Conservation (phyloP, 2,888 invertebrate genomes). For the Tiliacea citrago region DNA sequence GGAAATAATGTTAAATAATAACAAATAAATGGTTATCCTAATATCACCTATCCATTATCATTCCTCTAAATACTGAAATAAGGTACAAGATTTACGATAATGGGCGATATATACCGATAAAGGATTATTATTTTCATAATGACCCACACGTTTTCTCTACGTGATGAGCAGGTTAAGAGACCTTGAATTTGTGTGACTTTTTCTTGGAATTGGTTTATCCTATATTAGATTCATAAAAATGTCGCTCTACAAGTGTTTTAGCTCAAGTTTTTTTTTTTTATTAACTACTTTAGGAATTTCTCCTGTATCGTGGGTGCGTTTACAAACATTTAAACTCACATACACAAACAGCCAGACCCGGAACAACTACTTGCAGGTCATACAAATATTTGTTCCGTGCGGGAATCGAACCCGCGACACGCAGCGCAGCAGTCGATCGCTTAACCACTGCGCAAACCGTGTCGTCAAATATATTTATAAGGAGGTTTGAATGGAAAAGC, state of each 20-base stretch:
- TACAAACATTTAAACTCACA: no score
- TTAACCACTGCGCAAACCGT: no score
- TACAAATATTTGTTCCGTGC: no score
- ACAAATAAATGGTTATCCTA: constrained; percentile 28
- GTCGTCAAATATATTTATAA: no score
- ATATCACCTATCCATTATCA: constrained; percentile 28
- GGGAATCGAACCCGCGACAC: no score
- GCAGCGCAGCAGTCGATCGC: no score
- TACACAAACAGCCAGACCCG: no score
- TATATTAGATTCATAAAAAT: background rate
- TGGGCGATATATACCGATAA: constrained; percentile 47
- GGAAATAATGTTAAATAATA: background rate
- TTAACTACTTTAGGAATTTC: no score
- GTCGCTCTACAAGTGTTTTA: background rate
- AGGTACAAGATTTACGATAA: constrained; percentile 61
- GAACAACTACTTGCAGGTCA: no score
- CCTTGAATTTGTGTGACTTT: constrained; percentile 18
- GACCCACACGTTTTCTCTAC: constrained; percentile 53
- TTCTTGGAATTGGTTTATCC: background rate
- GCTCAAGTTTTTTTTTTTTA: background rate
- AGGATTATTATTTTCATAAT: constrained; percentile 60
- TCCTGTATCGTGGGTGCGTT: no score
- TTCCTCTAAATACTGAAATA: constrained; percentile 61
- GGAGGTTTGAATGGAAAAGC: no score
- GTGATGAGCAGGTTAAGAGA: constrained; percentile 47